Evolutionary conservation across 1,140 invertebrate species (phyloP).

Genomic region (Drosophila ercepeae): DNA sequence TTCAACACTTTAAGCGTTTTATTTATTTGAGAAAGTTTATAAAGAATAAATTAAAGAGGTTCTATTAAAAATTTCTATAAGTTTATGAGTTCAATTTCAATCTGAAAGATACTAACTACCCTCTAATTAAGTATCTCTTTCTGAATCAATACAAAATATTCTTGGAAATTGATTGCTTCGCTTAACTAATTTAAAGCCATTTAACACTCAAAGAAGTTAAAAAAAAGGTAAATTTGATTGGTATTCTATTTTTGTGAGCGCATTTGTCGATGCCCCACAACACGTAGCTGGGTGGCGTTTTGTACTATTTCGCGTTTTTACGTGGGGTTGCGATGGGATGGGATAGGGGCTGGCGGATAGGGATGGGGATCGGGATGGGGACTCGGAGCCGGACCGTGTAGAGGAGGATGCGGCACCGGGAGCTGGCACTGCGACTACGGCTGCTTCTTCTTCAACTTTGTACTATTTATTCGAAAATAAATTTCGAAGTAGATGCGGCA

Average conservation of each 20-base stretch:
- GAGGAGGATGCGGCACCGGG: constrained; percentile 37
- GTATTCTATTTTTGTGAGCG: constrained; percentile 31
- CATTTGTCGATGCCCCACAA: constrained; percentile 22
- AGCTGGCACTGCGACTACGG: constrained; percentile 40
- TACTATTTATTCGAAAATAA: constrained; percentile 82
- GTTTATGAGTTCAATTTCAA: too few species aligned
- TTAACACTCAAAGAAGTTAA: neutral
- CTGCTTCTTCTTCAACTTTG: constrained; percentile 78
- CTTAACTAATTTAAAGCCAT: neutral
- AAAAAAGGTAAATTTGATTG: neutral
- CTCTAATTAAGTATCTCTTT: too few species aligned
- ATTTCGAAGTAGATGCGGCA: constrained; percentile 76
- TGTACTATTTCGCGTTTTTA: constrained; percentile 68
- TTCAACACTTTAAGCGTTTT: too few species aligned
- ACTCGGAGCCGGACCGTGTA: constrained; percentile 1
- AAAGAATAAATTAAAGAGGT: too few species aligned
- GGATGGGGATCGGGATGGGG: too few species aligned
- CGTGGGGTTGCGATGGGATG: constrained; percentile 37
- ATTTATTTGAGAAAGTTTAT: too few species aligned
- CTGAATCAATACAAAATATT: too few species aligned
- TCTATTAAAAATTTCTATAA: too few species aligned
- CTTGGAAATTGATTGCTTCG: too few species aligned
- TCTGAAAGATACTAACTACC: too few species aligned
- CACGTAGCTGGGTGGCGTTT: constrained; percentile 37
- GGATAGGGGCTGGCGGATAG: neutral